phyloP scores from a whole-genome alignment of 1,140 invertebrate genomes.

The Acromyrmex echinatior region DNA sequence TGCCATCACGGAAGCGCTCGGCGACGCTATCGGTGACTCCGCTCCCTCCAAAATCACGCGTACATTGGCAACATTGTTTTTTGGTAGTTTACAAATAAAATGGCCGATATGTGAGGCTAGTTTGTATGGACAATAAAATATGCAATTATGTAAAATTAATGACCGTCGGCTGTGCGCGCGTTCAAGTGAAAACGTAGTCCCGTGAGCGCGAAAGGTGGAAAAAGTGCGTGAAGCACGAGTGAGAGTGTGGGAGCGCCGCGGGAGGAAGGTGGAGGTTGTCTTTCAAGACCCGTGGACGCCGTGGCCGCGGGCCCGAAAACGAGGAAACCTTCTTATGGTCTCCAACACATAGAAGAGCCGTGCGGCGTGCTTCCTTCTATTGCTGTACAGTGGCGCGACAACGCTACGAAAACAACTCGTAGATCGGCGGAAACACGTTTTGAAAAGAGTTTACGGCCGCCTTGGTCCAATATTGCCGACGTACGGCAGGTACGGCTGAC shows the following conservation, averaged over 20 bases:
- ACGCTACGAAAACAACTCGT: constrained; percentile 69
- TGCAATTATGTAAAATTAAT: constrained; percentile 83
- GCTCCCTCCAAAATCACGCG: constrained; percentile 84
- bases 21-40: constrained; percentile 76
- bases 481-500: constrained; percentile 23
- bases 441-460: constrained; percentile 33
- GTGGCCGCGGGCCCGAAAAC: constrained; percentile 75
- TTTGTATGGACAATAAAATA: constrained; percentile 85
- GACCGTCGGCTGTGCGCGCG: constrained; percentile 78
- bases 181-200: constrained; percentile 66
- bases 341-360: constrained; percentile 67
- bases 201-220: constrained; percentile 58
- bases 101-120: constrained; percentile 86
- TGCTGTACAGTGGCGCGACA: constrained; percentile 77
- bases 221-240: constrained; percentile 69
- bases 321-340: constrained; percentile 66
- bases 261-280: constrained; percentile 81
- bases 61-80: constrained; percentile 85
- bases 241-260: constrained; percentile 76
- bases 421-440: background rate
- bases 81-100: constrained; percentile 87
- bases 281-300: constrained; percentile 81
- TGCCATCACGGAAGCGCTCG: constrained; percentile 78
- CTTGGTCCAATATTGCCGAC: constrained; percentile 52
- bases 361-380: constrained; percentile 70